Base-by-base conservation (phyloP, 2,797 vertebrate genomes). In the Aplochiton taeniatus region DNA sequence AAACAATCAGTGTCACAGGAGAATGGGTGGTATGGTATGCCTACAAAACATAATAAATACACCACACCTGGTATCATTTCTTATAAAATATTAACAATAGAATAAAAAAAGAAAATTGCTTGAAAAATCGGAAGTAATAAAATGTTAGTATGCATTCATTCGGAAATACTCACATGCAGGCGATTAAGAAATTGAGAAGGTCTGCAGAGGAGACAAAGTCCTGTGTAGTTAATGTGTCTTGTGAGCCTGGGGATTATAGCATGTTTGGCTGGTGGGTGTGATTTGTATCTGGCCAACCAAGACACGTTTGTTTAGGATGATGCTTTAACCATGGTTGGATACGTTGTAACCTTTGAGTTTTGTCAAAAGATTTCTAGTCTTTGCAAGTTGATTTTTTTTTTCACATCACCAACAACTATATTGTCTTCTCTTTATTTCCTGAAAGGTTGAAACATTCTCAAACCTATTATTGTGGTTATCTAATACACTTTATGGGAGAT, bases 121-220 rank as follows among this genome's bases (percentile, higher is more conserved):
- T n/a, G 31, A 31, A 31, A 31, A 31, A 31, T 31, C 31, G 2
- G 31, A 31, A 19, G 45, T 47, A 60, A 63, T 44, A 17, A 6
- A 12, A 44, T 31, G 42, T 9, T 9, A 0, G 18, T 3, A 0
- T 51, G 58, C 68, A 59, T 71, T 55, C 9, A 0, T 75, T 74
- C 58, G 66, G 47, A 44, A 57, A 66, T 78, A 89, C 89, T 90
- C 80, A 89, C 89, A 54, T 79, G 79, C 65, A 61, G 52, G 48
- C 14, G 42, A 17, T 4, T 11, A n/a, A 14, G 47, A 1, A 12
- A 14, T 12, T 67, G 65, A 68, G 72, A 53, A 60, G 47, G 50
- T 78, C 74, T 80, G 77, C 43, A 58, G 55, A 64, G 62, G 70
- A 85, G 69, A 73, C 81, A 84, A 81, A 80, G 83, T 84, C 81